Base-by-base conservation (phyloP, 2,797 vertebrate species). In the Gallirallus australis region DNA sequence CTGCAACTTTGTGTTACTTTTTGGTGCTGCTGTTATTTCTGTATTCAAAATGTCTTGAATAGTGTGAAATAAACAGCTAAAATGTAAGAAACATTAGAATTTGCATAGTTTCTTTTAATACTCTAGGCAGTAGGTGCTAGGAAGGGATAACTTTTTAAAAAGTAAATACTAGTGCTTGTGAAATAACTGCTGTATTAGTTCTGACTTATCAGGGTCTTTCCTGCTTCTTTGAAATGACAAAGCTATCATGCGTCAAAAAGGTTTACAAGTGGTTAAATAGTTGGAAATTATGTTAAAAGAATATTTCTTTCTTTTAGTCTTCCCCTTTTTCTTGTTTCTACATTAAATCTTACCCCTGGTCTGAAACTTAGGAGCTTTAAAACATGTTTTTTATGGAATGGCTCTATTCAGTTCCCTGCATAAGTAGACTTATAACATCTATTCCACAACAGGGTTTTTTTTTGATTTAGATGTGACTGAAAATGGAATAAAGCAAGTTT, bases 281-380 rank as follows among this genome's bases (percentile, higher is more conserved):
- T 93, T 97, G 54, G 70, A 93, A 94, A 96, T 96, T 19, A 61
- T 78, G 85, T 88, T 93, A 89, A 97, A 97, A 96, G 64, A 5
- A 16, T 28, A 57, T 94, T 9, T 93, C 92, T 96, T 94, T 84
- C 53, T 86, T 73, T 89, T 86, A 93, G 25, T 73, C 40, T 85
- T 96, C 64, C 53, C 17, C 28, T 56, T 89, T 95, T 78, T 73
- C 64, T 52, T 64, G 39, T 96, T 96, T 96, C 82, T 93, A 57
- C 59, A 70, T 65, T 92, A 93, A 93, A 91, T 96, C 66, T 86
- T 89, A 79, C 92, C 95, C 97, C 65, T 95, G 96, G 21, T 73
- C 78, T 96, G 94, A 96, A 97, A 96, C 52, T 83, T 86, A 96
- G 98, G 97, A 97, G 97, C 95, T 97, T 97, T 71, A 95, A 95